Conservation (phyloP, 2,888 invertebrate genomes). For the Diogma glabrata region DNA sequence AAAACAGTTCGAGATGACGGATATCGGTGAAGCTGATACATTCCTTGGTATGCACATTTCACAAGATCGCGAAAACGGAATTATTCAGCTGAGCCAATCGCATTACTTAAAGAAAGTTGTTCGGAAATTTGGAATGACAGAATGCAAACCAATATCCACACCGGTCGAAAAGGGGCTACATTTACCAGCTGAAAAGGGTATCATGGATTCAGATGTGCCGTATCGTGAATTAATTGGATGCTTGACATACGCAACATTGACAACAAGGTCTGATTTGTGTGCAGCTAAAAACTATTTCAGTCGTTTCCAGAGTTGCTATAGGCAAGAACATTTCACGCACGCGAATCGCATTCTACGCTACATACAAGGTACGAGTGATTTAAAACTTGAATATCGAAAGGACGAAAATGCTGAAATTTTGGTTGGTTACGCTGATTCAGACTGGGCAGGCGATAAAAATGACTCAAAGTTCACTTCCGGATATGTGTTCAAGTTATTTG, state of each 20-base stretch:
- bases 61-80: background rate
- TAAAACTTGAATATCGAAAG: constrained; percentile 1
- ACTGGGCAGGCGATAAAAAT: constrained; percentile 9
- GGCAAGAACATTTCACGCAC: constrained; percentile 11
- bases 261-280: constrained; percentile 15
- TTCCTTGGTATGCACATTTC: background rate
- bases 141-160: too few species aligned
- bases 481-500: constrained; percentile 16
- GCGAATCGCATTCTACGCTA: constrained; percentile 14
- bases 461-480: constrained; percentile 16
- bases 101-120: background rate
- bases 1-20: background rate
- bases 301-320: constrained; percentile 14
- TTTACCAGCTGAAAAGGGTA: too few species aligned
- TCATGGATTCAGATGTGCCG: too few species aligned
- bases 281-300: constrained; percentile 14
- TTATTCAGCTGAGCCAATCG: background rate
- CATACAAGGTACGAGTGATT: constrained; percentile 12
- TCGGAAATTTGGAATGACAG: too few species aligned
- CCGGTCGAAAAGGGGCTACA: too few species aligned
- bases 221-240: too few species aligned
- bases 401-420: background rate
- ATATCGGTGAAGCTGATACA: background rate
- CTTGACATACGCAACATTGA: too few species aligned
- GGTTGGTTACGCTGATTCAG: background rate